Percentiles rank a stretch among this genome's conserved stretches.
Conservation (phyloP, 1,140 invertebrate genomes). For the Drosophila jambulina region DNA sequence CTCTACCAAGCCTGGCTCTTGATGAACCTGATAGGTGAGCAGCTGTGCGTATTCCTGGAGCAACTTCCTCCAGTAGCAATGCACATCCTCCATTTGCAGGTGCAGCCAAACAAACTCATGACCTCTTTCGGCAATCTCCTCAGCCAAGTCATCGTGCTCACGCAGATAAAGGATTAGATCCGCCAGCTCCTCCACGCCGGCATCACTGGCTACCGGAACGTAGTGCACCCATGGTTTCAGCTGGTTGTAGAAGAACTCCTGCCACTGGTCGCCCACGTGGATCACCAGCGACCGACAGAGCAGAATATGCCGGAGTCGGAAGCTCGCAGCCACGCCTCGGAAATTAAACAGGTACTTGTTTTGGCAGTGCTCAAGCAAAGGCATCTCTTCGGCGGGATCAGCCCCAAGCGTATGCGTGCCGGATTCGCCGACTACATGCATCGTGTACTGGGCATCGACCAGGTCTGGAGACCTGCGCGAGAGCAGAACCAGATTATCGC, state of each 20-base stretch:
- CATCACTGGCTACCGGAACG: conserved; percentile 93
- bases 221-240: conserved; percentile 99
- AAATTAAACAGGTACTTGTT: conserved; percentile 99
- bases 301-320: conserved; percentile 98
- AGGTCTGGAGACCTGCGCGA: conserved; percentile 92
- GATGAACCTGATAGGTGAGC: conserved; percentile 89
- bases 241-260: conserved; percentile 97
- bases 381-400: conserved; percentile 93
- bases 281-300: conserved; percentile 97
- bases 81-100: conserved; percentile 92
- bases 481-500: conserved; percentile 94
- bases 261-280: conserved; percentile 98
- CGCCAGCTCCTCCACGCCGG: conserved; percentile 88
- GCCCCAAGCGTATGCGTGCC: conserved; percentile 95
- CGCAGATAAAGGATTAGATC: conserved; percentile 92
- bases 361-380: conserved; percentile 96
- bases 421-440: conserved; percentile 96
- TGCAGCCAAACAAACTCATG: conserved; percentile 93
- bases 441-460: conserved; percentile 97
- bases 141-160: conserved; percentile 90
- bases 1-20: conserved; percentile 78
- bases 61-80: conserved; percentile 94
- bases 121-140: conserved; percentile 93
- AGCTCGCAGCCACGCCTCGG: conserved; percentile 98
- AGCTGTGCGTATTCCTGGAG: conserved; percentile 92